Conservation (phyloP, 2,797 vertebrate genomes). For the Gymnothorax javanicus region DNA sequence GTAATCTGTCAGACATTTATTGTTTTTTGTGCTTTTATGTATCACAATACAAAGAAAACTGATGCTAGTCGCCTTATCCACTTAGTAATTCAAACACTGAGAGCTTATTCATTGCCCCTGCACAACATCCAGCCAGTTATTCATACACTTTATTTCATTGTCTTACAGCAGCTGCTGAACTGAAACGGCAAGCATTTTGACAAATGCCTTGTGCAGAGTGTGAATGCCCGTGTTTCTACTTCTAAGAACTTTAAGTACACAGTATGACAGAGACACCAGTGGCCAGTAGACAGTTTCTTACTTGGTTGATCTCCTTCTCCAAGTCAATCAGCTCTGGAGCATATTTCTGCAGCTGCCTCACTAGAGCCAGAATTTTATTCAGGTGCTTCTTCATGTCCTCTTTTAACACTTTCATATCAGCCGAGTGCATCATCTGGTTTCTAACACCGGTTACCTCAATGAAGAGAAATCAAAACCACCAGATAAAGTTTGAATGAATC, state of each 20-base stretch:
- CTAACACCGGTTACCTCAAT: conserved; percentile 52
- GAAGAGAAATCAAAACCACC: background rate
- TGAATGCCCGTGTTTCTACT: no score
- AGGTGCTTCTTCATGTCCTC: conserved; percentile 31
- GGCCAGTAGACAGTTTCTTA: conserved; percentile 14
- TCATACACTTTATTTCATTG: no score
- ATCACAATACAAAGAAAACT: no score
- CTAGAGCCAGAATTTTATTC: conserved; percentile 36
- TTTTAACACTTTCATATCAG: conserved; percentile 46
- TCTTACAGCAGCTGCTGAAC: no score
- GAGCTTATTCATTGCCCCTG: no score
- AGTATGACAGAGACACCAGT: background rate
- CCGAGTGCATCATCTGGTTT: conserved; percentile 60
- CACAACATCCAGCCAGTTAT: no score
- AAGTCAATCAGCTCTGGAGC: conserved; percentile 36
- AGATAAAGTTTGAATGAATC: background rate
- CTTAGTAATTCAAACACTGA: no score
- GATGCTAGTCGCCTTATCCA: no score
- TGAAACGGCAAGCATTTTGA: no score
- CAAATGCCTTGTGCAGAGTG: no score
- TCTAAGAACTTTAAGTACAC: background rate
- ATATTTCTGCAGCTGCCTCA: conserved; percentile 26
- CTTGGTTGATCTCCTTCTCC: conserved; percentile 42
- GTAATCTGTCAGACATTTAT: no score
- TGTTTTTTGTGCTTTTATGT: no score